Conservation (phyloP, 2,888 invertebrate species). For the Nowickia ferox region DNA sequence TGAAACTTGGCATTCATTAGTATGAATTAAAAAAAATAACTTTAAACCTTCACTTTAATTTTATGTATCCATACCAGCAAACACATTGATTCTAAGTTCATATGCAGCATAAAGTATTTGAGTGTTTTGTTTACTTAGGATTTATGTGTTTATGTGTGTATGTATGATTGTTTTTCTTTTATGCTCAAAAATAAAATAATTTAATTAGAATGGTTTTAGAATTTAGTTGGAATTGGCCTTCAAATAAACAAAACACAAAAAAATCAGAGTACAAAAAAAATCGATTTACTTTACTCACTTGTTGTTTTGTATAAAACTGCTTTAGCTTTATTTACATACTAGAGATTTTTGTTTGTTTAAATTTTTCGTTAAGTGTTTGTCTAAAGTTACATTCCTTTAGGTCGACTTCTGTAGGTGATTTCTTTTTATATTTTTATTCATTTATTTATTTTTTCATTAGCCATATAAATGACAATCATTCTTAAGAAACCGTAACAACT, state of each 20-base stretch:
- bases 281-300: conserved; percentile 66
- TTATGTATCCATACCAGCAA: neutral
- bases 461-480: conserved; percentile 70
- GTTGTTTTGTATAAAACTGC: conserved; percentile 42
- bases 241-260: conserved; percentile 33
- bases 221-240: conserved; percentile 71
- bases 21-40: conserved; percentile 44
- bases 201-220: conserved; percentile 71
- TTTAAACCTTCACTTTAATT: conserved; percentile 64
- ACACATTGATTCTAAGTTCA: neutral
- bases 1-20: conserved; percentile 59
- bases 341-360: conserved; percentile 38
- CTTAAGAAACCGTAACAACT: conserved; percentile 70
- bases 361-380: conserved; percentile 29
- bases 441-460: conserved; percentile 43
- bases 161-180: conserved; percentile 14
- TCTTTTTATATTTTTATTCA: conserved; percentile 4
- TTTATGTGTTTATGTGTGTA: no score
- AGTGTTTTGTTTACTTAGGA: conserved; percentile 22
- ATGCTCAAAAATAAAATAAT: conserved; percentile 35
- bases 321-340: conserved; percentile 31
- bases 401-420: conserved; percentile 37
- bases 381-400: conserved; percentile 29
- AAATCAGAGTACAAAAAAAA: conserved; percentile 10
- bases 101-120: conserved; percentile 1